Evolutionary conservation across 2,797 vertebrate genomes (phyloP), one percentile per base, ranked within the genome.

Genomic region (Gymnothorax javanicus): DNA sequence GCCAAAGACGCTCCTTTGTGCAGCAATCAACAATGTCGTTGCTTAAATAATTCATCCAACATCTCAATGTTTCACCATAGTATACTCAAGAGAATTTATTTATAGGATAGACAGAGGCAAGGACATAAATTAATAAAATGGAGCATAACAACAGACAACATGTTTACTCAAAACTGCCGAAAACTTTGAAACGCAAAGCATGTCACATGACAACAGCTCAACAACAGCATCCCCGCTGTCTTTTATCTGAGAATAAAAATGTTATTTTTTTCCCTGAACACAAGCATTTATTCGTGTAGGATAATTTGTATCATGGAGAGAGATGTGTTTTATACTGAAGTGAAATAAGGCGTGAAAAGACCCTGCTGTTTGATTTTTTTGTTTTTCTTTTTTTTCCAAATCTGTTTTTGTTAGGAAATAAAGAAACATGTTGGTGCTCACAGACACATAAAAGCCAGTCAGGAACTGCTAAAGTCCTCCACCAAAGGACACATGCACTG

Each of bases 21-120:
- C 89, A 87, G 86, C 87, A 89, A 93, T 92, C 71, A 87, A 88
- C 75, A 87, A 83, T 73, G 90, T 90, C 91, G 89, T 92, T 75
- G 90, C 75, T 88, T 95, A 93, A 95, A 95, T 95, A 95, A 94
- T 95, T 95, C 91, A 95, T 94, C 86, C 88, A 82, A 59, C 15
- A 90, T 90, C 88, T 87, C 75, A 86, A 87, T 52, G 56, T 79
- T 79, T 79, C n/a, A 79, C 75, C 50, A 79, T 52, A 79, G 43
- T 54, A 54, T 23, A 79, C 75, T 27, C 75, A 20, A 33, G 4
- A 91, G 89, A 93, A 93, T 88, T 89, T 94, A 90, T 95, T 95
- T 95, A 94, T 94, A 95, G 94, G 94, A 85, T 71, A 75, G 83
- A 27, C 82, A 9, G 54, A 54, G 75, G 86, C 54, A 77, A 58